Percentiles rank a stretch among this genome's conserved stretches.
phyloP scores from a whole-genome alignment of 2,113 vertebrate species.

The Pachycephala philippinensis region DNA sequence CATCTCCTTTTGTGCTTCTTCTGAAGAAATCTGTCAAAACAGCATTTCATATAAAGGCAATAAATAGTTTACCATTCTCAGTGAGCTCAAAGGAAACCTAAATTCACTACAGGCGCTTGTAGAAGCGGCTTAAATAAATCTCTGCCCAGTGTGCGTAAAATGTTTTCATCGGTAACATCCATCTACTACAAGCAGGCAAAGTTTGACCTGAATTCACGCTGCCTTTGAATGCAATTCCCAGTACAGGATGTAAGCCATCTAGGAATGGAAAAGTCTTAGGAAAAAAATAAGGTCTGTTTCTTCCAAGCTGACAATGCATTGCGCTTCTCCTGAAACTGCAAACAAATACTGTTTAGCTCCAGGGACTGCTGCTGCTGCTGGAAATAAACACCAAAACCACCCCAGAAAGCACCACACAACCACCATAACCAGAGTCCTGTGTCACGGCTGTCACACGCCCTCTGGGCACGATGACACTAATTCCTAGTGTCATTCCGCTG shows the following conservation, averaged over 20 bases:
- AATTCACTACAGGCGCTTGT: neutral
- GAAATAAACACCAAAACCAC: neutral
- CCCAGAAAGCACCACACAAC: neutral
- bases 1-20: neutral
- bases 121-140: neutral
- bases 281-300: neutral
- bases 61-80: neutral
- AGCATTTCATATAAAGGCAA: neutral
- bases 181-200: neutral
- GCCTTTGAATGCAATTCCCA: neutral
- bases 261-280: neutral
- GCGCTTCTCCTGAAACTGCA: neutral
- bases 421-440: neutral
- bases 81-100: neutral
- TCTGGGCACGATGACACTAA: neutral
- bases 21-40: constrained; percentile 57
- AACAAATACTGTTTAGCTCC: neutral
- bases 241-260: neutral
- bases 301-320: neutral
- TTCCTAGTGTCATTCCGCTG: neutral
- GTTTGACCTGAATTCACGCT: neutral
- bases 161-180: neutral
- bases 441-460: neutral
- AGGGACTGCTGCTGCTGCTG: neutral
- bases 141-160: neutral